Evolutionary conservation across 1,140 invertebrate genomes (phyloP).

Genomic region (Temnothorax longispinosus): DNA sequence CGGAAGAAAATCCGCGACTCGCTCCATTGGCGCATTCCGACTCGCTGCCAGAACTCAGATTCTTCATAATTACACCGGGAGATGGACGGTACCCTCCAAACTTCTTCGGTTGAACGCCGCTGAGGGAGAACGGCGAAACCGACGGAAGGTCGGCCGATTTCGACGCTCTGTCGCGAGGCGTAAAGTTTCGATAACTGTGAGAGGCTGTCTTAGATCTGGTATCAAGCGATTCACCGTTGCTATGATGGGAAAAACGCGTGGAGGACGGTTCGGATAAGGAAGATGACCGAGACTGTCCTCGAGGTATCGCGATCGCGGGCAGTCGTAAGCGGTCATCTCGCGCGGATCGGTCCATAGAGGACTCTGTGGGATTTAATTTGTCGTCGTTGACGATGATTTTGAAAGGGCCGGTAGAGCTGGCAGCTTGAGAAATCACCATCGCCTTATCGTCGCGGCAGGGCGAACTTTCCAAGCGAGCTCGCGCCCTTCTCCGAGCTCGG

Average conservation of each 20-base stretch:
- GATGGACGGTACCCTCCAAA: slow-evolving; percentile 59
- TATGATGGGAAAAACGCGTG: not conserved
- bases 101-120: slow-evolving; percentile 9
- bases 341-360: not conserved
- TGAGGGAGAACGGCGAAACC: not conserved
- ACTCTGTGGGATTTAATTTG: not conserved
- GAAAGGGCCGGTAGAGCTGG: not conserved
- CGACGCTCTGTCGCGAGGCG: not conserved
- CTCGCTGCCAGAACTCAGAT: slow-evolving; percentile 71
- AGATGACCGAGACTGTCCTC: not conserved
- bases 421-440: slow-evolving; percentile 37
- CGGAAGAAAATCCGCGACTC: not conserved
- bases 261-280: slow-evolving; percentile 26
- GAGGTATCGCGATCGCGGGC: not conserved
- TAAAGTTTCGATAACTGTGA: not conserved
- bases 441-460: not conserved
- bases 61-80: slow-evolving; percentile 54
- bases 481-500: slow-evolving; percentile 65
- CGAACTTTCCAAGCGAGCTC: slow-evolving; percentile 31
- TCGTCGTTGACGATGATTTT: not conserved
- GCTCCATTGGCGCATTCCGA: slow-evolving; percentile 52
- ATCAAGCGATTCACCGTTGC: not conserved
- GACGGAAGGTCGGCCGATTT: slow-evolving; percentile 24
- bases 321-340: not conserved
- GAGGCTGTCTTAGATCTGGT: not conserved